phyloP scores from a whole-genome alignment of 2,113 vertebrate genomes.

The Protobothrops flavoviridis region DNA sequence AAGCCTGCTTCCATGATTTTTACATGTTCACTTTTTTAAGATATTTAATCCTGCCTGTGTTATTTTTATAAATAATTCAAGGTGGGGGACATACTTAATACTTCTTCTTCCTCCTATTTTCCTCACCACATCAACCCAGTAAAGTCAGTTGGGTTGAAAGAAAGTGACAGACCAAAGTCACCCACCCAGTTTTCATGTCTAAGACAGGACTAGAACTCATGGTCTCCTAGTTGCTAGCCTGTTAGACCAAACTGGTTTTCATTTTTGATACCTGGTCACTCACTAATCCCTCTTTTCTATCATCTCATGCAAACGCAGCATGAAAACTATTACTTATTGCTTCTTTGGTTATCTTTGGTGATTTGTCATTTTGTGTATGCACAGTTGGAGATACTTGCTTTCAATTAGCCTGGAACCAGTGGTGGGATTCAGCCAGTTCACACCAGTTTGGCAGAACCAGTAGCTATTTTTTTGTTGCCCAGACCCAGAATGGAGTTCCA shows the following conservation, averaged over 20 bases:
- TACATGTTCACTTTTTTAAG: neutral
- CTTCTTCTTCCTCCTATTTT: neutral
- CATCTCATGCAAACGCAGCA: neutral
- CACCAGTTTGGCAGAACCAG: too few relatives aligned
- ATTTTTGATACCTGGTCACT: neutral
- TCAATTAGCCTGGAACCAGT: neutral
- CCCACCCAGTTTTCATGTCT: neutral
- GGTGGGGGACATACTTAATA: neutral
- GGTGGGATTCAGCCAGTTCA: too few relatives aligned
- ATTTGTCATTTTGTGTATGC: neutral
- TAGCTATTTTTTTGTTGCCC: too few relatives aligned
- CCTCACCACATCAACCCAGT: neutral
- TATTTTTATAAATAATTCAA: neutral
- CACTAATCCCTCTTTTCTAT: neutral
- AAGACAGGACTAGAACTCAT: neutral
- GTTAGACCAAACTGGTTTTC: neutral
- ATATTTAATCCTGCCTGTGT: neutral
- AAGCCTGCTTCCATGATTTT: neutral
- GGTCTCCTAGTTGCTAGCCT: neutral
- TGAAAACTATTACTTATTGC: neutral
- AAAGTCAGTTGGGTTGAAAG: neutral
- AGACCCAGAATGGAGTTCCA: too few relatives aligned
- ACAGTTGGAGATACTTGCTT: neutral
- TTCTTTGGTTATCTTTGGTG: neutral
- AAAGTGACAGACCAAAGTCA: neutral